These are phyloP conservation scores for Bombus soroeensis DNA, from an alignment of 1,140 invertebrate species.

Conservation along the genomic window DNA sequence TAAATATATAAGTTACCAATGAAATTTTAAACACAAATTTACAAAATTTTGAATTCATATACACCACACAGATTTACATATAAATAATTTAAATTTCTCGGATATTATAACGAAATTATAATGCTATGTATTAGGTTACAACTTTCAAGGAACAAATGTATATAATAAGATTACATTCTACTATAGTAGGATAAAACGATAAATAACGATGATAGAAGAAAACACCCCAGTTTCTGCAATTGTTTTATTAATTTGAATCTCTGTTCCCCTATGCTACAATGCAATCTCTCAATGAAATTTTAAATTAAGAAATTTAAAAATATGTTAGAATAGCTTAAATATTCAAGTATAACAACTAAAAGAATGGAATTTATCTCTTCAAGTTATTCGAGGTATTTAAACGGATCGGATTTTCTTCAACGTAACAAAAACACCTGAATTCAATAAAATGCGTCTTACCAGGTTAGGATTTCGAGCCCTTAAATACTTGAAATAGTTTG, in stretches of 20 bases:
- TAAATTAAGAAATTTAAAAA: neutral
- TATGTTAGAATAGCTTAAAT: neutral
- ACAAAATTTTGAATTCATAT: neutral
- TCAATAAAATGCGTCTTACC: neutral
- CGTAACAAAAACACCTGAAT: neutral
- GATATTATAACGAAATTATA: neutral
- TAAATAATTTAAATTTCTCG: neutral
- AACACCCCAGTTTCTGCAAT: no score
- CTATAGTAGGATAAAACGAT: no score
- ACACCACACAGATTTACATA: neutral
- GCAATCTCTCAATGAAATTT: neutral
- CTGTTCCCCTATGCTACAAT: neutral
- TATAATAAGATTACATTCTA: no score
- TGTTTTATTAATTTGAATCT: neutral
- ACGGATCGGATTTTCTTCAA: no score
- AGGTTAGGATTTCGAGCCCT: neutral
- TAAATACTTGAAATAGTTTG: slow-evolving; percentile 5
- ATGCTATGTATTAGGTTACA: neutral
- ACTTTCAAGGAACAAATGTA: no score
- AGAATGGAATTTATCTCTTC: neutral
- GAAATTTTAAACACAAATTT: neutral
- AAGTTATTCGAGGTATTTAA: neutral
- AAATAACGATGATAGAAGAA: no score
- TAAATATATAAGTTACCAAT: neutral
- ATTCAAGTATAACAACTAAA: neutral